Evolutionary conservation across 2,888 invertebrate genomes (phyloP).

Genomic region (Dromius quadrimaculatus): DNA sequence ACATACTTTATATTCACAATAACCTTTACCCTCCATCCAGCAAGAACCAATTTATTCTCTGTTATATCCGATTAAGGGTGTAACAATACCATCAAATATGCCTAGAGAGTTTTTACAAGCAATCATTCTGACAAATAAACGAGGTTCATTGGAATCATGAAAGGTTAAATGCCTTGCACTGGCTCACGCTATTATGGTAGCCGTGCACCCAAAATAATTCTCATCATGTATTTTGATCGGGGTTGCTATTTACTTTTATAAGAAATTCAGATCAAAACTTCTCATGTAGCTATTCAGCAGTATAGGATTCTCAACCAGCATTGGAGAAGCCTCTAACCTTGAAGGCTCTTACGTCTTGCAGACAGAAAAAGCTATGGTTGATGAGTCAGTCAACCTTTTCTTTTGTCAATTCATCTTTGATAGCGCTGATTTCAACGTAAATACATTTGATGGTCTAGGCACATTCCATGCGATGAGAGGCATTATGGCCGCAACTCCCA

Average conservation of each 20-base stretch:
- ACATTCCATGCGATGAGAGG: slow-evolving; percentile 56
- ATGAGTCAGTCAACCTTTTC: neutral
- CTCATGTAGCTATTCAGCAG: slow-evolving; percentile 10
- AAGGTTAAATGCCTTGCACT: slow-evolving; percentile 22
- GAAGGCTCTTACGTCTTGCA: slow-evolving; percentile 39
- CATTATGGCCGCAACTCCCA: slow-evolving; percentile 51
- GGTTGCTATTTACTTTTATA: slow-evolving; percentile 43
- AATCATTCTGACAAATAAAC: slow-evolving; percentile 52
- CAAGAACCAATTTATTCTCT: no score
- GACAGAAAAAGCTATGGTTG: neutral
- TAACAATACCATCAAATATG: neutral
- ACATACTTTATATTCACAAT: no score
- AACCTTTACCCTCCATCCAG: no score
- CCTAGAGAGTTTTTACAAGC: slow-evolving; percentile 36
- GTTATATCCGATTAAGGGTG: no score
- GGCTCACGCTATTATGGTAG: slow-evolving; percentile 53
- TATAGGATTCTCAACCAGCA: slow-evolving; percentile 50
- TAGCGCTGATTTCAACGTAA: slow-evolving; percentile 55
- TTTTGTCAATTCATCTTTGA: slow-evolving; percentile 52
- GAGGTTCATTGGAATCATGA: slow-evolving; percentile 50
- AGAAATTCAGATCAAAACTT: slow-evolving; percentile 51
- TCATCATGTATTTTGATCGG: slow-evolving; percentile 48
- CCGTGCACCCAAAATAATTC: slow-evolving; percentile 54
- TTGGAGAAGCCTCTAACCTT: slow-evolving; percentile 47
- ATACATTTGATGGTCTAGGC: slow-evolving; percentile 54